These are phyloP conservation scores for Dendrocincla tyrannina DNA, from an alignment of 2,797 vertebrate species.

Conservation along the genomic window DNA sequence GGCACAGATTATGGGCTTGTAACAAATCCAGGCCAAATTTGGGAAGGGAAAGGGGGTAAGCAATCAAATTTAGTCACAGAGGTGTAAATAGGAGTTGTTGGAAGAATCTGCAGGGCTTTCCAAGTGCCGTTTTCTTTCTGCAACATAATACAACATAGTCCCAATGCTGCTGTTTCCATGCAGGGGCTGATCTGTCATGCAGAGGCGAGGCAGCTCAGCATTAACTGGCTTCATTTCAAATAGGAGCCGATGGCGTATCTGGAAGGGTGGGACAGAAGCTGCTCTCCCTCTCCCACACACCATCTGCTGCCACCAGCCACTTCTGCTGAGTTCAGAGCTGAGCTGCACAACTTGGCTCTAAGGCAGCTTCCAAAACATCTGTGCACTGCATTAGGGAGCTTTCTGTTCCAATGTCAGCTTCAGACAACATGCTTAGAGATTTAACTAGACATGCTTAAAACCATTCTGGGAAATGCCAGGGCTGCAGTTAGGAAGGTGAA, in stretches of 20 bases:
- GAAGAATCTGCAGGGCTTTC: neutral
- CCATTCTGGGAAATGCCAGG: neutral
- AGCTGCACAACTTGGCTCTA: neutral
- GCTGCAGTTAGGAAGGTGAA: neutral
- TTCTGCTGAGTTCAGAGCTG: neutral
- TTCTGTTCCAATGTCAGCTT: neutral
- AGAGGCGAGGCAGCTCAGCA: neutral
- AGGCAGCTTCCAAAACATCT: neutral
- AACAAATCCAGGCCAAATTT: neutral
- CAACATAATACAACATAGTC: neutral
- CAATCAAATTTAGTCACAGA: neutral
- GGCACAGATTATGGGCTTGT: neutral
- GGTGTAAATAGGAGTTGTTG: rapidly evolving
- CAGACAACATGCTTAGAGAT: neutral
- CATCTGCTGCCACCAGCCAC: neutral
- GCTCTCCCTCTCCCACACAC: neutral
- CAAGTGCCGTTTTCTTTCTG: neutral
- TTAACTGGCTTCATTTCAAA: neutral
- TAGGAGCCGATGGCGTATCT: neutral
- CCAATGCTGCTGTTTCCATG: neutral
- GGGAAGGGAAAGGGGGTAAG: neutral
- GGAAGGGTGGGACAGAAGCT: neutral
- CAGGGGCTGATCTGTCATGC: neutral
- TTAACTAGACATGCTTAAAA: neutral
- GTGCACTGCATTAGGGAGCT: neutral